These are phyloP conservation scores for Archegozetes longisetosus DNA, from an alignment of 1,140 invertebrate species.

Conservation along the genomic window DNA sequence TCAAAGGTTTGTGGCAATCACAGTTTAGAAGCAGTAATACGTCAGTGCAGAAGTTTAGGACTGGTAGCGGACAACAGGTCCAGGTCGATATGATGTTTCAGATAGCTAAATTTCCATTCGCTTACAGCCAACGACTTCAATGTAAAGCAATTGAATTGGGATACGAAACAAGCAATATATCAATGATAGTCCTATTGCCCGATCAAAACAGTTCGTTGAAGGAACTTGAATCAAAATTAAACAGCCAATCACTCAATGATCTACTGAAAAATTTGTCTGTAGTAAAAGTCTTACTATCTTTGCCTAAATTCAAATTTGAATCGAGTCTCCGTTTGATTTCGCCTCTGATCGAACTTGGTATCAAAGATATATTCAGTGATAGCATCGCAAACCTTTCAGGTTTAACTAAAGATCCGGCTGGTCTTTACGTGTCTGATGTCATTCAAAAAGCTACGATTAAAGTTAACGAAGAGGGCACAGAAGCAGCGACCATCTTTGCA, in stretches of 20 bases:
- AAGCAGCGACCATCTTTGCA: conserved; percentile 43
- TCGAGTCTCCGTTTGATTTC: conserved; percentile 17
- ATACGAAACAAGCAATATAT: conserved; percentile 35
- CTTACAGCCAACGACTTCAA: conserved; percentile 36
- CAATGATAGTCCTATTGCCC: conserved; percentile 28
- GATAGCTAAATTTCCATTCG: conserved; percentile 56
- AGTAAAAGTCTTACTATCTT: conserved; percentile 16
- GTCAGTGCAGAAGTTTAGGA: conserved; percentile 37
- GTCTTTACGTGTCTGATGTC: conserved; percentile 24
- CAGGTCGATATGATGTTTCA: conserved; percentile 63
- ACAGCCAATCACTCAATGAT: neutral
- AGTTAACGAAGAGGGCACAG: conserved; percentile 52
- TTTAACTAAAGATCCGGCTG: conserved; percentile 13
- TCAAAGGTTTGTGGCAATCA: conserved; percentile 53
- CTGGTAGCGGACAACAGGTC: conserved; percentile 31
- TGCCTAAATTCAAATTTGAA: conserved; percentile 25
- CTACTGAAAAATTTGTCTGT: neutral
- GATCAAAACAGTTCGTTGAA: conserved; percentile 16
- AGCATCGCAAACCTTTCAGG: conserved; percentile 22
- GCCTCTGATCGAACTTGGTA: conserved; percentile 19
- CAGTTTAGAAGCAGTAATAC: conserved; percentile 41
- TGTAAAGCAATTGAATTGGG: conserved; percentile 47
- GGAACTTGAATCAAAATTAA: conserved; percentile 11
- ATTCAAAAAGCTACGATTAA: conserved; percentile 39
- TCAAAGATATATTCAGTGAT: conserved; percentile 21